Conservation (phyloP, 92 coral and sea anemone species). For the Epizoanthus rinbou region DNA sequence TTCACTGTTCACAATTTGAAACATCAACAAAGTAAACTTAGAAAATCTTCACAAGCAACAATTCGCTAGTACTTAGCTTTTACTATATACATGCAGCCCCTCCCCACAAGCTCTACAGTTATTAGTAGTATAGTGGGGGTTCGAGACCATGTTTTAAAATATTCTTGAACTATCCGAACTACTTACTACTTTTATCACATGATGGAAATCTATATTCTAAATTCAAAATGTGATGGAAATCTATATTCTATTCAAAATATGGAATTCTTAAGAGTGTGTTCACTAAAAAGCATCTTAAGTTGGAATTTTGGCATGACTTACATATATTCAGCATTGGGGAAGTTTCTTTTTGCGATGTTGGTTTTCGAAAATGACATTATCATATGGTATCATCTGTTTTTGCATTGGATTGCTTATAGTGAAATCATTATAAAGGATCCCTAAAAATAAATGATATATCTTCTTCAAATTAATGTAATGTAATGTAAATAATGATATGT, state of each 20-base stretch:
- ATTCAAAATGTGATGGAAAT: slow-evolving; percentile 15
- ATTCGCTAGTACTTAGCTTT: background rate
- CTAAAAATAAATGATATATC: slow-evolving; percentile 4
- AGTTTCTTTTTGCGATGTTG: no score
- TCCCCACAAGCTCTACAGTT: slow-evolving; percentile 25
- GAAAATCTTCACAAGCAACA: slow-evolving; percentile 3
- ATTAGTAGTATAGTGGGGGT: slow-evolving; percentile 21
- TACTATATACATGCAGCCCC: slow-evolving; percentile 1
- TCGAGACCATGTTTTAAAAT: background rate
- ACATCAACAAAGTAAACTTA: slow-evolving; percentile 2
- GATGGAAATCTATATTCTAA: slow-evolving; percentile 12
- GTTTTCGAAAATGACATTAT: slow-evolving; percentile 16
- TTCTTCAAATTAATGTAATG: slow-evolving; percentile 5
- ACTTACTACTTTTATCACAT: no score
- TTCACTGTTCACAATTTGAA: background rate
- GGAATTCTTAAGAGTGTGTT: slow-evolving; percentile 23
- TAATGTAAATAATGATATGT: slow-evolving; percentile 8
- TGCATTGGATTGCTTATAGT: slow-evolving; percentile 11
- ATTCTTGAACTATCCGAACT: slow-evolving; percentile 14
- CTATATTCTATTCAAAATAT: slow-evolving; percentile 14
- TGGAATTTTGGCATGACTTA: no score
- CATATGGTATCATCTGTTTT: background rate
- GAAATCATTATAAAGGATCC: slow-evolving; percentile 17
- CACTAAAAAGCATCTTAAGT: slow-evolving; percentile 22
- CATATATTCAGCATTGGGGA: no score